A percentile compares a stretch with the other conserved stretches of the same genome.
These are phyloP conservation scores for Zaprionus camerounensis DNA, from an alignment of 1,140 invertebrate species.

Conservation along the genomic window DNA sequence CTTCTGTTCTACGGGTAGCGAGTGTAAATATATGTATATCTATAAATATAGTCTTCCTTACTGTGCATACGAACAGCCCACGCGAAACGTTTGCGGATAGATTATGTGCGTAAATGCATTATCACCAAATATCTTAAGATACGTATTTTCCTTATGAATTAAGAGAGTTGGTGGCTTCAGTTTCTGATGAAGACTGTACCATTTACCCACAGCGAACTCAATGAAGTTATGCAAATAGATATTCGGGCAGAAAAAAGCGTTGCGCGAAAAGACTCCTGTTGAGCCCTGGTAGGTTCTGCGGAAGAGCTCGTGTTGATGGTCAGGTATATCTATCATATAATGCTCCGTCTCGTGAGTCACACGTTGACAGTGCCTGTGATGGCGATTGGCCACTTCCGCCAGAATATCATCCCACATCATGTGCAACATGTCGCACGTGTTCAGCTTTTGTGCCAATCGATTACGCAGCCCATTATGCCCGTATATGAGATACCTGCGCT, in stretches of 20 bases:
- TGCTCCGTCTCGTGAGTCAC: not conserved
- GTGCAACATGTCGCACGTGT: conserved; percentile 23
- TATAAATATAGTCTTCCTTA: not conserved
- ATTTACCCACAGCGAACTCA: conserved; percentile 9
- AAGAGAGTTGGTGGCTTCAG: not conserved
- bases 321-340: too few species aligned
- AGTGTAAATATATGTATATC: too few species aligned
- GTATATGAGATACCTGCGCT: not conserved
- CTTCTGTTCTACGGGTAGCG: too few species aligned
- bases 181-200: conserved; percentile 20
- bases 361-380: conserved; percentile 10
- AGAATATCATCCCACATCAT: conserved; percentile 26
- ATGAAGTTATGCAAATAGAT: conserved; percentile 7
- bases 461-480: conserved; percentile 49
- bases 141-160: fast-evolving
- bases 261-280: not conserved
- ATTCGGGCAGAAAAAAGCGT: conserved; percentile 2
- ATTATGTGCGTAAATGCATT: conserved; percentile 33
- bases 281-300: not conserved
- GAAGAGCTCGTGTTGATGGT: not conserved
- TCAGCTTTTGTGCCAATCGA: conserved; percentile 30
- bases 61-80: conserved; percentile 45
- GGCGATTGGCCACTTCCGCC: conserved; percentile 22
- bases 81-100: not conserved
- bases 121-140: not conserved